Conservation (phyloP, 2,888 invertebrate species). For the Phytoseiulus persimilis region DNA sequence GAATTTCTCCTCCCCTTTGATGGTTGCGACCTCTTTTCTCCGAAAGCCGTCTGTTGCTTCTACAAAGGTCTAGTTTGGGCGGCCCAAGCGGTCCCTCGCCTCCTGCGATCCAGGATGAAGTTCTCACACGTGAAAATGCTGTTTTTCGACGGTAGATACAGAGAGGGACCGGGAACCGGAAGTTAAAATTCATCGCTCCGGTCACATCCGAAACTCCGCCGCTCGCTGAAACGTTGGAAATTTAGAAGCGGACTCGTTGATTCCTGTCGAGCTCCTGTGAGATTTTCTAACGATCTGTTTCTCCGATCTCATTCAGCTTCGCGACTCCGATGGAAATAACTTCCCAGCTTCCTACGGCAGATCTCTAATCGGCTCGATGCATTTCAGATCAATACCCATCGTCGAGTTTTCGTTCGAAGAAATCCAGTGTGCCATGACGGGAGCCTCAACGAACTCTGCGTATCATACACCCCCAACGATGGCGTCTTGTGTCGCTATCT, state of each 20-base stretch:
- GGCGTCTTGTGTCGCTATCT: not conserved
- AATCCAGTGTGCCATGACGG: conserved; percentile 10
- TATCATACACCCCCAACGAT: not conserved
- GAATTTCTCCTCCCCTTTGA: not conserved
- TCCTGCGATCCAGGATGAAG: not conserved
- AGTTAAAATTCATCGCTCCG: too few relatives aligned
- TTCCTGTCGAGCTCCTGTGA: too few relatives aligned
- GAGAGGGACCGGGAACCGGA: too few relatives aligned
- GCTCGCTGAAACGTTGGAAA: too few relatives aligned
- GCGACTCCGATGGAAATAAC: too few relatives aligned
- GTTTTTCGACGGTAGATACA: too few relatives aligned
- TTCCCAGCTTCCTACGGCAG: not conserved
- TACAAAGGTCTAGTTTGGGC: not conserved
- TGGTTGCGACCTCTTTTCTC: not conserved
- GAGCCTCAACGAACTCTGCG: not conserved
- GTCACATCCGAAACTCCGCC: too few relatives aligned
- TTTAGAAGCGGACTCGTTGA: too few relatives aligned
- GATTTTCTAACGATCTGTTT: too few relatives aligned
- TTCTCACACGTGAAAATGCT: too few relatives aligned
- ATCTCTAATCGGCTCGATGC: not conserved
- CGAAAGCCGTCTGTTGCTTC: not conserved
- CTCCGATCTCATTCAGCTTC: too few relatives aligned
- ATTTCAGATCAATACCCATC: conserved; percentile 21
- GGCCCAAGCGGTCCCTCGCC: not conserved
- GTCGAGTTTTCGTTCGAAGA: conserved; percentile 26